Evolutionary conservation across 2,888 invertebrate genomes (phyloP), one percentile per base, ranked within the genome.

Genomic region (Sepiola atlantica): DNA sequence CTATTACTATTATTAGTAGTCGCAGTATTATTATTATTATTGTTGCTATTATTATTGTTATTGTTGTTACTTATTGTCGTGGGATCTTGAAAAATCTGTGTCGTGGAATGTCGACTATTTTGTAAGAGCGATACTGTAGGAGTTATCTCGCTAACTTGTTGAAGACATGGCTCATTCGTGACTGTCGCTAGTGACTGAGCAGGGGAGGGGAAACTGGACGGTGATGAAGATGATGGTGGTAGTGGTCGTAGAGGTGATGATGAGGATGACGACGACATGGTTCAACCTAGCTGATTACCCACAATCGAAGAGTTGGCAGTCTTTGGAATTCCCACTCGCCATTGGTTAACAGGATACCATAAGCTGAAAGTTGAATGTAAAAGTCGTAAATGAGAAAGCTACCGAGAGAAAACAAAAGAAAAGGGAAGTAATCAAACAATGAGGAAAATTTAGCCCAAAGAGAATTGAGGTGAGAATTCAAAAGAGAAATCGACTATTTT

Each of bases 271-370:
- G 90, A 92, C 54, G 92, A 92, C 92, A 92, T 92, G 92, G 92
- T 92, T 92, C 55, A 92, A 92, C 92, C 35, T 92, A 92, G 92
- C 92, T 55, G 92, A 92, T 55, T 92, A 92, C 45, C 92, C 92
- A 92, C 92, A 92, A 92, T 92, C 92, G 54, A 92, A 92, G 45
- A 92, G 45, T 92, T 77, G 77, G 77, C 54, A 92, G 45, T 92
- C 92, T 92, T 92, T 92, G 55, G 92, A n/a, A 55, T 28, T 92
- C 55, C 55, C 55, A 92, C 92, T 92, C 92, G 45, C 92, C 92
- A 92, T 92, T 55, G 45, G 92, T 92, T 92, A 92, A 92, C 92
- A 55, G 92, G 92, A 92, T 45, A 92, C 92, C 92, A 92, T 92
- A 35, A 92, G 54, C 92, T 92, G 92, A 91, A 92, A 92, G 77